phyloP scores from a whole-genome alignment of 2,888 invertebrate species.

The Tenthredo notha region DNA sequence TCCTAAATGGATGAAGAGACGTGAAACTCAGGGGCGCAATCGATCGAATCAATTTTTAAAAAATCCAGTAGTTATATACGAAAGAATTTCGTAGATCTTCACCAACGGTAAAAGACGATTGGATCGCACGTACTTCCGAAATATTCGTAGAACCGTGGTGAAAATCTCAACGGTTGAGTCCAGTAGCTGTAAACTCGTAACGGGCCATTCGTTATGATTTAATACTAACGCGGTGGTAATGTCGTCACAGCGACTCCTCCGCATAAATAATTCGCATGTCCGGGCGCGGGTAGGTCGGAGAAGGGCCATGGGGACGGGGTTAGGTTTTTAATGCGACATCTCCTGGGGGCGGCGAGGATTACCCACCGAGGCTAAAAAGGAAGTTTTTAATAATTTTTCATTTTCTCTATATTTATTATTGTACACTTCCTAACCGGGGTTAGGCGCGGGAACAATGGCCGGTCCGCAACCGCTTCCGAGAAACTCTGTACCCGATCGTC shows the following conservation, averaged over 20 bases:
- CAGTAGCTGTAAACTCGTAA: constrained; percentile 66
- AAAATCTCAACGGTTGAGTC: constrained; percentile 39
- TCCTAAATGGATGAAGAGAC: constrained; percentile 54
- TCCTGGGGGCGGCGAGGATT: constrained; percentile 77
- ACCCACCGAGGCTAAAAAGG: constrained; percentile 76
- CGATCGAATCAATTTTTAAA: not conserved
- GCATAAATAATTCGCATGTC: constrained; percentile 78
- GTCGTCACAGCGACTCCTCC: constrained; percentile 77
- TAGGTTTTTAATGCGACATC: constrained; percentile 77
- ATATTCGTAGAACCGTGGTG: constrained; percentile 68
- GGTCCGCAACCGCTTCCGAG: constrained; percentile 56
- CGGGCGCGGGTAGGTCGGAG: constrained; percentile 66
- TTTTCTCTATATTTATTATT: constrained; percentile 79
- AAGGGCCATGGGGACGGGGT: constrained; percentile 61
- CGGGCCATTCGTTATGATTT: constrained; percentile 78
- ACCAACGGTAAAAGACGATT: not conserved
- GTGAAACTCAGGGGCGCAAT: not conserved
- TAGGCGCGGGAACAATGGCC: constrained; percentile 74
- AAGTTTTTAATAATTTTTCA: constrained; percentile 79
- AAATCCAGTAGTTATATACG: not conserved
- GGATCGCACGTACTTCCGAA: constrained; percentile 63
- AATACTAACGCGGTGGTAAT: constrained; percentile 78
- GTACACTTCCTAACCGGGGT: constrained; percentile 76
- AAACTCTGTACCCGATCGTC: constrained; percentile 62
- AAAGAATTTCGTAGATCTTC: not conserved